These are phyloP conservation scores for Mechanitis messenoides DNA, from an alignment of 2,888 invertebrate species.

Conservation along the genomic window DNA sequence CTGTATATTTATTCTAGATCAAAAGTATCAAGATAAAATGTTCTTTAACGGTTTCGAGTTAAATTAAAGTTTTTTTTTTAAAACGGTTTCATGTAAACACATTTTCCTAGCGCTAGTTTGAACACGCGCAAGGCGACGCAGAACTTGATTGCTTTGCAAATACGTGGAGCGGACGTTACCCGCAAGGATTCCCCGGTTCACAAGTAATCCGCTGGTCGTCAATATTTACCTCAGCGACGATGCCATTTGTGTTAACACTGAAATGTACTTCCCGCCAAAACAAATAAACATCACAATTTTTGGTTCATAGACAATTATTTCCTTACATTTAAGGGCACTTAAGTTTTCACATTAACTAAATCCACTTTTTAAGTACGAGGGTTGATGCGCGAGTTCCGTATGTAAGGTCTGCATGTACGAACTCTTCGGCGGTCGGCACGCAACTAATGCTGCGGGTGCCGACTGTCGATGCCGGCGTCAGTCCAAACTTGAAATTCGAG, in stretches of 20 bases:
- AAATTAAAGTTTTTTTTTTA: too few relatives aligned
- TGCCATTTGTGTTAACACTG: conserved; percentile 43
- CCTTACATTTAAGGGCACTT: conserved; percentile 39
- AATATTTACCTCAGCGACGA: conserved; percentile 66
- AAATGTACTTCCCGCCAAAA: conserved; percentile 43
- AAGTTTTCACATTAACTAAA: conserved; percentile 22
- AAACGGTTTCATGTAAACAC: too few relatives aligned
- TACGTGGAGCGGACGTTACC: conserved; percentile 27
- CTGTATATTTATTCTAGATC: background rate
- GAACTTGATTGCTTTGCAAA: conserved; percentile 33
- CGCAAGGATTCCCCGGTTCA: conserved; percentile 28
- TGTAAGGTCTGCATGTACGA: conserved; percentile 42
- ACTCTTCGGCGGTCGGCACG: conserved; percentile 53
- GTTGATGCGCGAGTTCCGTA: conserved; percentile 24
- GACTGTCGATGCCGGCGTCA: conserved; percentile 37
- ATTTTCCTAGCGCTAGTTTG: too few relatives aligned
- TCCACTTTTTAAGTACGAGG: conserved; percentile 15
- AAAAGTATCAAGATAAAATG: background rate
- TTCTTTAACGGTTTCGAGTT: too few relatives aligned
- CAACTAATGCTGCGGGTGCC: conserved; percentile 52
- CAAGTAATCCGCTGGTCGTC: conserved; percentile 37
- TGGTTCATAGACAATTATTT: conserved; percentile 39
- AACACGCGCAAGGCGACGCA: conserved; percentile 21
- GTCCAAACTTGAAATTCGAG: conserved; percentile 55
- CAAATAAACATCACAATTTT: conserved; percentile 40